Base-by-base conservation (phyloP, 2,113 vertebrate genomes). In the Clarias macrocephalus region DNA sequence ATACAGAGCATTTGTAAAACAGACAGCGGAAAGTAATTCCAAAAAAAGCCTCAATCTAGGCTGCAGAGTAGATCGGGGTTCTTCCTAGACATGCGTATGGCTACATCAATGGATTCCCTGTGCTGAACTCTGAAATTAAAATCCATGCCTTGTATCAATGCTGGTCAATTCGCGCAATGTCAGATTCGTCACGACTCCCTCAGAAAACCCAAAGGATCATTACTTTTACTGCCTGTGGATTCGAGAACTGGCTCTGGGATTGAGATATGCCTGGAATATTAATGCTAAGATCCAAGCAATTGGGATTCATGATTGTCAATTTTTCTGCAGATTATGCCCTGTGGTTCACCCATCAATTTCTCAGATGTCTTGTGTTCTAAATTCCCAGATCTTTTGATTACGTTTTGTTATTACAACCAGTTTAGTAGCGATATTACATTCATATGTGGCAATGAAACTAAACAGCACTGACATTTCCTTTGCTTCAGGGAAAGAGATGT, bases 121-220 rank as follows among this genome's bases (percentile, higher is more conserved):
- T 62, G 48, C 59, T 30, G 52, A 68, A 33, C 63, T 68, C 84
- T 62, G 65, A 83, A 85, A 88, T 90, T 80, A 84, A 91, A 89
- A 85, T 91, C 85, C 54, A 80, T 88, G 80, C 79, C 57, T 84
- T 23, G 79, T 54, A 73, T 85, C n/a, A 56, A 82, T 77, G 73
- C 72, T 73, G 85, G 79, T 54, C 30, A 83, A 75, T 37, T 57
- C 48, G 16, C 28, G 79, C 62, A 10, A 30, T 11, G 54, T 59
- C 30, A 12, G 30, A 23, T 80, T 60, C 37, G 57, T 60, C 57
- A 62, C n/a, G 21, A 62, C 79, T 4, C 62, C 5, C 11, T 23
- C 79, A 37, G 30, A 37, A 84, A 63, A 70, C 82, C 82, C 54
- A 86, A 86, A 66, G 52, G 75, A 89, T 90, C 86, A 81, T 89